A percentile compares a stretch with the other conserved stretches of the same genome.
phyloP scores from a whole-genome alignment of 1,140 invertebrate genomes.

The Temnothorax nylanderi region DNA sequence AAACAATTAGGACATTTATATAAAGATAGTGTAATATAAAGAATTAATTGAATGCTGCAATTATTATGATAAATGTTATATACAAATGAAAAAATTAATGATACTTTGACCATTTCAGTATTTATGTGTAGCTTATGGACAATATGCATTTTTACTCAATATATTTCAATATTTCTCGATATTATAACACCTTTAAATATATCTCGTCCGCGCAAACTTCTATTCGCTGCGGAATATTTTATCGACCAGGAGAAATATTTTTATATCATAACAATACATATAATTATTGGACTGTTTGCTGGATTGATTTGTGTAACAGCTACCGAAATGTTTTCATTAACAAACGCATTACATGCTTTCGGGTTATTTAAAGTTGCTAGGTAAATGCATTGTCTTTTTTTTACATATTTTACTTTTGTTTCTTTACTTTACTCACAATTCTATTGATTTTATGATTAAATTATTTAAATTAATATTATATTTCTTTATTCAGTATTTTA shows the following conservation, averaged over 20 bases:
- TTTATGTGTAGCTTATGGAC: too few species aligned
- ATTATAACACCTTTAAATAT: constrained; percentile 32
- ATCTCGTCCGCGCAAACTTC: constrained; percentile 16
- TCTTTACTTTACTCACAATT: background rate
- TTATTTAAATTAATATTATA: background rate
- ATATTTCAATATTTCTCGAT: background rate
- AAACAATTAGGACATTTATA: too few species aligned
- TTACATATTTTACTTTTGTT: background rate
- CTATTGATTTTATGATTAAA: background rate
- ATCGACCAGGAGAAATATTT: constrained; percentile 66
- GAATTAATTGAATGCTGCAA: too few species aligned
- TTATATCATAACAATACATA: constrained; percentile 50
- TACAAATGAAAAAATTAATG: too few species aligned
- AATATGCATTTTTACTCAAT: background rate
- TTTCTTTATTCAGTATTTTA: background rate
- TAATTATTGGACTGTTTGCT: constrained; percentile 29
- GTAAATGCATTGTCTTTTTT: background rate
- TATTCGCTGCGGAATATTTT: constrained; percentile 58
- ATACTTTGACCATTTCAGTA: too few species aligned
- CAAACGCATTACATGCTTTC: constrained; percentile 31
- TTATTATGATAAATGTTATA: too few species aligned
- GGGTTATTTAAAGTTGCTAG: constrained; percentile 43
- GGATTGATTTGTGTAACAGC: constrained; percentile 48
- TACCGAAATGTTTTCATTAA: constrained; percentile 40
- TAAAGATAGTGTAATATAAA: too few species aligned